Base-by-base conservation (phyloP, 2,888 invertebrate genomes). In the Aleiodes leptofemur region DNA sequence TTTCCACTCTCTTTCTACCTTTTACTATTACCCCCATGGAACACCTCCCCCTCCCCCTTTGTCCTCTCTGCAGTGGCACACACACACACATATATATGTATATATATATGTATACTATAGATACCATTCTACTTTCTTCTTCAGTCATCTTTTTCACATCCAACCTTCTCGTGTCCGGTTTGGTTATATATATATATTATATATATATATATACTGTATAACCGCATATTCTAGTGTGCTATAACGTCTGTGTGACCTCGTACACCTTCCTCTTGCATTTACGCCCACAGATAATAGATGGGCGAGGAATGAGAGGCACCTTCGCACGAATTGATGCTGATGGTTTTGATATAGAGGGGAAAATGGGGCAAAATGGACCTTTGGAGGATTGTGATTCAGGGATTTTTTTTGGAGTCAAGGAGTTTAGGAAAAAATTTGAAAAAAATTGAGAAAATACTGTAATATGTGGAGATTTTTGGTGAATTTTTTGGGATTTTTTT, bases 271-370 rank as follows among this genome's bases (percentile, higher is more conserved):
- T 43, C 43, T 9, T 43, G 11, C 43, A 43, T 43, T 43, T 43
- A 43, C 43, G 43, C 43, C 43, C 43, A 43, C 43, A 38, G 38
- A 5, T 7, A 38, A 38, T 38, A 38, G 38, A 38, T 38, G 38
- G 38, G 38, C 8, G 38, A 38, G 38, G 38, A 7, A 8, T 5
- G 11, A 29, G 34, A 31, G 14, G 34, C 51, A 38, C 31, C 71
- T 72, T 73, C 73, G 76, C 76, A 78, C 77, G 76, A 80, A 81
- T 84, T 79, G 85, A 84, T 84, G 82, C 82, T 78, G 80, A 81
- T 80, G 79, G 77, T 78, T 75, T 74, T 78, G 74, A 76, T 81
- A 84, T 82, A 81, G 1, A 23, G 23, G 23, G 23, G 2, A 23
- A 2, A 84, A 84, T 82, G 75, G 77, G 69, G 64, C 72, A 71